Evolutionary conservation across 2,113 vertebrate genomes (phyloP).

Genomic region (Chitala chitala): DNA sequence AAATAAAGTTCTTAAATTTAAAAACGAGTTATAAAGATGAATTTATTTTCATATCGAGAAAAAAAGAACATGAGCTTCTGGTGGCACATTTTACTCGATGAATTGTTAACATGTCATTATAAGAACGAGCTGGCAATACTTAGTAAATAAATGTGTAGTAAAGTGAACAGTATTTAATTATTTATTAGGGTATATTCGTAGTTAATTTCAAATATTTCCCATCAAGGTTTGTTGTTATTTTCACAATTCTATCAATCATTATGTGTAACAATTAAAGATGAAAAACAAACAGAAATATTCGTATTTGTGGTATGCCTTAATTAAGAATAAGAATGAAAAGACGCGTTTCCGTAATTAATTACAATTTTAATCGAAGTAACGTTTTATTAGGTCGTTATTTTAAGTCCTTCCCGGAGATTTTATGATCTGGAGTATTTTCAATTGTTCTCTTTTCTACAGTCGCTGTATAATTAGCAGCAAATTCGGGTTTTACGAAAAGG

Average conservation of each 20-base stretch:
- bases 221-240: background rate
- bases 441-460: constrained; percentile 41
- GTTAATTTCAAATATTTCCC: background rate
- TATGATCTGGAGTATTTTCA: constrained; percentile 33
- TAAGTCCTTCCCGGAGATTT: constrained; percentile 24
- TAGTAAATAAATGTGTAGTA: background rate
- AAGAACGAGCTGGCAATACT: too few species aligned
- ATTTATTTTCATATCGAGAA: too few species aligned
- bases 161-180: background rate
- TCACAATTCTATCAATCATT: constrained; percentile 2
- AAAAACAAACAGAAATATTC: constrained; percentile 7
- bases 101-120: too few species aligned
- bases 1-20: too few species aligned
- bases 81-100: too few species aligned
- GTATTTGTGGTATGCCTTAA: constrained; percentile 1
- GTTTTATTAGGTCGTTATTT: constrained; percentile 13
- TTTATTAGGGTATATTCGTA: background rate
- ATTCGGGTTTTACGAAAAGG: constrained; percentile 34
- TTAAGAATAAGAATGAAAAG: constrained; percentile 6
- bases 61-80: too few species aligned
- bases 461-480: constrained; percentile 44
- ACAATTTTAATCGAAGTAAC: constrained; percentile 13
- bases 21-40: too few species aligned
- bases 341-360: constrained; percentile 17
- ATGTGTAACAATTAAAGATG: background rate